Percentiles rank a stretch among this genome's conserved stretches.
phyloP scores from a whole-genome alignment of 2,888 invertebrate species.

The Lydus trimaculatus region DNA sequence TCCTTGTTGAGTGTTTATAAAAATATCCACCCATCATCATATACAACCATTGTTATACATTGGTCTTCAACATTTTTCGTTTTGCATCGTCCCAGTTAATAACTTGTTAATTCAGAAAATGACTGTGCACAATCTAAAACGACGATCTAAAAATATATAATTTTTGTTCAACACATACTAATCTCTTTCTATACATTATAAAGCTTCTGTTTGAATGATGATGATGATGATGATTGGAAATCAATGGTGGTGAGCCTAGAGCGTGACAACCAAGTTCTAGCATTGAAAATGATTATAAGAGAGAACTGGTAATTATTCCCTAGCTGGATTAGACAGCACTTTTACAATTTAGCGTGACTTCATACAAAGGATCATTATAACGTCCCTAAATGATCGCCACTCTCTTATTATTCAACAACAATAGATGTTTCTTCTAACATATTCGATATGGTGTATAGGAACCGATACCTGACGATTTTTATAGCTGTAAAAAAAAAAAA shows the following conservation, averaged over 20 bases:
- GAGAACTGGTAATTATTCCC: slow-evolving; percentile 40
- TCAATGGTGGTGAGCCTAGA: slow-evolving; percentile 35
- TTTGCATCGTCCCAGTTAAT: slow-evolving; percentile 23
- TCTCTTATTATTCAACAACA: slow-evolving; percentile 33
- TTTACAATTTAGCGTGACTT: slow-evolving; percentile 44
- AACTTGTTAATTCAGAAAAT: slow-evolving; percentile 36
- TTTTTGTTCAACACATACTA: slow-evolving; percentile 18
- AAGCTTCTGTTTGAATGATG: slow-evolving; percentile 35
- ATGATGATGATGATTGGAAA: slow-evolving; percentile 38
- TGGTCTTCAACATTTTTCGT: not conserved
- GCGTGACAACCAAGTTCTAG: slow-evolving; percentile 35
- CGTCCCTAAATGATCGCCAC: slow-evolving; percentile 41
- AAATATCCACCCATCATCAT: not conserved
- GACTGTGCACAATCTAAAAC: slow-evolving; percentile 33
- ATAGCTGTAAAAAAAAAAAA: not conserved
- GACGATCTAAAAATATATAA: slow-evolving; percentile 33
- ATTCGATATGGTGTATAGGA: slow-evolving; percentile 12
- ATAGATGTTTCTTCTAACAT: slow-evolving; percentile 25
- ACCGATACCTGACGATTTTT: not conserved
- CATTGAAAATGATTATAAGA: slow-evolving; percentile 37
- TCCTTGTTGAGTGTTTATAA: slow-evolving; percentile 20
- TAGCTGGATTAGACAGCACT: slow-evolving; percentile 46
- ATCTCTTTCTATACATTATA: not conserved
- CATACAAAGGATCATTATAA: slow-evolving; percentile 42
- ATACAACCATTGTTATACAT: not conserved